phyloP scores from a whole-genome alignment of 2,888 invertebrate species.

The Myopa testacea region DNA sequence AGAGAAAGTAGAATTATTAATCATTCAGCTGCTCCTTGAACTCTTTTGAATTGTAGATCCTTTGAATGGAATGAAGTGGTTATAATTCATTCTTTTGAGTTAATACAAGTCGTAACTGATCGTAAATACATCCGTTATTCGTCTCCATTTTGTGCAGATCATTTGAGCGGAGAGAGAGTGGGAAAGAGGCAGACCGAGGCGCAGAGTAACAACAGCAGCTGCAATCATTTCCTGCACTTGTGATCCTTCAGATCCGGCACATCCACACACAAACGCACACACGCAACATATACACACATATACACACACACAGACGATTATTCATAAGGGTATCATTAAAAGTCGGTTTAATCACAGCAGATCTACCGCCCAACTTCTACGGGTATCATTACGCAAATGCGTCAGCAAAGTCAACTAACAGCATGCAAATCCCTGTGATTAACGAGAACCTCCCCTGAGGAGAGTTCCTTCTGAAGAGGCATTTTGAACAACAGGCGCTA shows the following conservation, averaged over 20 bases:
- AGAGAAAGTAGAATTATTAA: no score
- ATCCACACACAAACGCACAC: not conserved
- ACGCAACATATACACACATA: not conserved
- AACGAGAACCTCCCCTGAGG: not conserved
- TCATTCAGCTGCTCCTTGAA: not conserved
- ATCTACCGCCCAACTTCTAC: not conserved
- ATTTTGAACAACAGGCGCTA: no score
- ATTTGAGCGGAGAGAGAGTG: not conserved
- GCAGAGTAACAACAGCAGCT: slow-evolving; percentile 14
- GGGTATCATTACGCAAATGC: slow-evolving; percentile 8
- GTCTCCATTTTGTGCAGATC: slow-evolving; percentile 6
- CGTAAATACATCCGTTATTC: not conserved
- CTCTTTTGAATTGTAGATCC: not conserved
- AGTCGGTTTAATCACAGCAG: not conserved
- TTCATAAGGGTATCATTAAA: slow-evolving; percentile 13
- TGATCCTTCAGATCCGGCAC: not conserved
- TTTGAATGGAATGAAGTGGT: no score
- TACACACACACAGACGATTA: not conserved
- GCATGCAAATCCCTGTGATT: slow-evolving; percentile 39
- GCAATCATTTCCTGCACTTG: slow-evolving; percentile 35
- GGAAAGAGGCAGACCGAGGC: not conserved
- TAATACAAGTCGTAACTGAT: no score
- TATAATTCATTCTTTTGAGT: no score
- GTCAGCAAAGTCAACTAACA: not conserved
- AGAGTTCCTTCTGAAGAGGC: not conserved